Conservation (phyloP, 2,113 vertebrate species). For the Megatriorchis doriae region DNA sequence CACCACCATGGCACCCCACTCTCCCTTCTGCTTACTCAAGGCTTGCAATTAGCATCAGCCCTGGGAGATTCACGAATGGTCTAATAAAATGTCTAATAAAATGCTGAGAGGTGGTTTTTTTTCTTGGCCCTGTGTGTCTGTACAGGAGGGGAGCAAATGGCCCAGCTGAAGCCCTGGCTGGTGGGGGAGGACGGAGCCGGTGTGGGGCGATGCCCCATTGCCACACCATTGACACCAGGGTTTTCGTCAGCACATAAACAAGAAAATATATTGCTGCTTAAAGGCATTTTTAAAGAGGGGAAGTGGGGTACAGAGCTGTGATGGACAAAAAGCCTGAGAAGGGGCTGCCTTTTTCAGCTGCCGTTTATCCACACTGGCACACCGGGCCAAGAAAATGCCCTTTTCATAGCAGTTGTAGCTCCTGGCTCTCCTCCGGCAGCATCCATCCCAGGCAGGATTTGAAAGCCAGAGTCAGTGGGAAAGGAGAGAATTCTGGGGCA, state of each 20-base stretch:
- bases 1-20: neutral
- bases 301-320: neutral
- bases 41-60: neutral
- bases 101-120: neutral
- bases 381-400: neutral
- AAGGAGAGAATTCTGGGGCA: neutral
- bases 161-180: neutral
- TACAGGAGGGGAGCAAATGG: neutral
- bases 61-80: no score
- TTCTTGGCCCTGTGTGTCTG: neutral
- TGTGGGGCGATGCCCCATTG: neutral
- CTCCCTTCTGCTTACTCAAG: neutral
- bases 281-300: neutral
- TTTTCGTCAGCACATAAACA: neutral
- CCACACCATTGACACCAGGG: neutral
- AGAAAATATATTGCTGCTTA: neutral
- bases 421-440: neutral
- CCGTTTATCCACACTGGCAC: neutral
- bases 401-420: neutral
- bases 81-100: neutral
- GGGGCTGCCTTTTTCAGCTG: neutral
- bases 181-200: accelerated
- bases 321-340: neutral
- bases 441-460: neutral
- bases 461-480: neutral